Percentiles rank a stretch among this genome's conserved stretches.
These are phyloP conservation scores for Geotrupes spiniger DNA, from an alignment of 2,888 invertebrate genomes.

Conservation along the genomic window DNA sequence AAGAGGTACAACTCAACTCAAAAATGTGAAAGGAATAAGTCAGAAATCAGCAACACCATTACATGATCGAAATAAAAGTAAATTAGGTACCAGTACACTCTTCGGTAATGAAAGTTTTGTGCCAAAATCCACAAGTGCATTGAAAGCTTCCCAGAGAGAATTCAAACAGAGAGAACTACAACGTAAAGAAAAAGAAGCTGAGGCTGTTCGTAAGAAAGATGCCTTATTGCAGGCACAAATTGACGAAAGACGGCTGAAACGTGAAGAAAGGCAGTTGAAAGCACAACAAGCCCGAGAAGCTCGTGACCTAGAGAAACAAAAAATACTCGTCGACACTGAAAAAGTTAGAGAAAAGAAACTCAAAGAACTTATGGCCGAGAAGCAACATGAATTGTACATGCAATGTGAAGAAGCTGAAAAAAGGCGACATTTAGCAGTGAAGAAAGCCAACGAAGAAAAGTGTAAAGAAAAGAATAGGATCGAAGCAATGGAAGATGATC, in stretches of 20 bases:
- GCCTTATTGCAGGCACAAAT: slow-evolving; percentile 57
- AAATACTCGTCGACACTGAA: slow-evolving; percentile 52
- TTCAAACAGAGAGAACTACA: slow-evolving; percentile 34
- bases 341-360: slow-evolving; percentile 47
- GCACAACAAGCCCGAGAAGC: slow-evolving; percentile 52
- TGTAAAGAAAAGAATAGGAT: slow-evolving; percentile 44
- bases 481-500: slow-evolving; percentile 38
- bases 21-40: too few species aligned
- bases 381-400: slow-evolving; percentile 49
- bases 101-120: slow-evolving; percentile 7
- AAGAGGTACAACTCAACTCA: too few species aligned
- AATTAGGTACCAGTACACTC: background rate
- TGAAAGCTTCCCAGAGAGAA: slow-evolving; percentile 38
- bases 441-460: slow-evolving; percentile 50
- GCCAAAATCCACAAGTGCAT: slow-evolving; percentile 32
- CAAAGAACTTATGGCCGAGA: slow-evolving; percentile 36
- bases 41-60: too few species aligned
- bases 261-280: slow-evolving; percentile 49
- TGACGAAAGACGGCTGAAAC: slow-evolving; percentile 55
- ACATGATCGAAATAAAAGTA: background rate
- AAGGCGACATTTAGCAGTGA: slow-evolving; percentile 50
- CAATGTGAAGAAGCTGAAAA: slow-evolving; percentile 52
- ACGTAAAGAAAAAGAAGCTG: slow-evolving; percentile 37
- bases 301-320: slow-evolving; percentile 52
- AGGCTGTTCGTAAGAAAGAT: slow-evolving; percentile 59